These are phyloP conservation scores for Amaurobius ferox DNA, from an alignment of 2,888 invertebrate species.

Conservation along the genomic window DNA sequence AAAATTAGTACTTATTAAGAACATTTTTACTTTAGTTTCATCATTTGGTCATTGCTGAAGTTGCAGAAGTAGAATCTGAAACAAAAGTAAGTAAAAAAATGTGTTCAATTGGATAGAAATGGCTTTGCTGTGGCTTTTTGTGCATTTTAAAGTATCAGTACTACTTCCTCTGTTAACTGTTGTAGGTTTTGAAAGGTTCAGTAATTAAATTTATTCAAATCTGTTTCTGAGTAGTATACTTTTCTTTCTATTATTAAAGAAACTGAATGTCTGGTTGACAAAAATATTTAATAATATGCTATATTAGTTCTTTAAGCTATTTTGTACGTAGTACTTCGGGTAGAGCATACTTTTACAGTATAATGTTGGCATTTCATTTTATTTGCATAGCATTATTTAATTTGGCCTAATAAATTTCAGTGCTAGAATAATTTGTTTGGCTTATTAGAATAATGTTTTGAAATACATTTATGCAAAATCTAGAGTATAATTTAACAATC, in stretches of 20 bases:
- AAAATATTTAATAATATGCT: no score
- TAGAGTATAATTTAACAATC: background rate
- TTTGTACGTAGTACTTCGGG: no score
- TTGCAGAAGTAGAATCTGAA: slow-evolving; percentile 40
- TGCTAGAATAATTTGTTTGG: background rate
- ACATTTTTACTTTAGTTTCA: slow-evolving; percentile 73
- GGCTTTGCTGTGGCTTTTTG: slow-evolving; percentile 65
- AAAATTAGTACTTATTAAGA: no score
- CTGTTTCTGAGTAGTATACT: no score
- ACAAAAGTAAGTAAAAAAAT: slow-evolving; percentile 40
- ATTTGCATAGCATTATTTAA: background rate
- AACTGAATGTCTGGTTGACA: no score
- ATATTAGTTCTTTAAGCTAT: no score
- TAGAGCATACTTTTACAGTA: no score
- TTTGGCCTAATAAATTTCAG: background rate
- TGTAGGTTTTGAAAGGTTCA: slow-evolving; percentile 61
- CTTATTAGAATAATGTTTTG: no score
- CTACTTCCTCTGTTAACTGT: slow-evolving; percentile 31
- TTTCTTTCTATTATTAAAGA: no score
- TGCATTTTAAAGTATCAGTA: slow-evolving; percentile 30
- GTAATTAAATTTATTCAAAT: no score
- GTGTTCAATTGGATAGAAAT: background rate
- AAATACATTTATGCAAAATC: background rate
- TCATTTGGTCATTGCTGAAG: slow-evolving; percentile 71
- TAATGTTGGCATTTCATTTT: no score